A percentile compares a stretch with the other conserved stretches of the same genome.
phyloP scores from a whole-genome alignment of 2,888 invertebrate species.

The Notodonta dromedarius region DNA sequence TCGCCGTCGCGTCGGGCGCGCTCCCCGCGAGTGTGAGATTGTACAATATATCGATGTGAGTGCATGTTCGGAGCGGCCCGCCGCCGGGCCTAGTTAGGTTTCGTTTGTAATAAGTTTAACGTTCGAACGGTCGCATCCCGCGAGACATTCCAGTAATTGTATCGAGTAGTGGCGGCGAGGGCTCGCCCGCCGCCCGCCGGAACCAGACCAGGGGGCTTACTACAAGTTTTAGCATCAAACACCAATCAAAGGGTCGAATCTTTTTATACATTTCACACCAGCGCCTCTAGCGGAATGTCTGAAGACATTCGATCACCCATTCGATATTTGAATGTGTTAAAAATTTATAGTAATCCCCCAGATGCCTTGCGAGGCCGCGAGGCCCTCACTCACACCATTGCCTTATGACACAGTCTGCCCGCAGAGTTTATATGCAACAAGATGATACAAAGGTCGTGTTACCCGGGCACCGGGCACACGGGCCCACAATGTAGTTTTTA shows the following conservation, averaged over 20 bases:
- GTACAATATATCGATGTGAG: constrained; percentile 72
- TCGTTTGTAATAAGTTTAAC: constrained; percentile 71
- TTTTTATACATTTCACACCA: too few relatives aligned
- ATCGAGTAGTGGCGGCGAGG: constrained; percentile 64
- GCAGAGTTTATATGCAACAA: constrained; percentile 84
- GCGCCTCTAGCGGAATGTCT: too few relatives aligned
- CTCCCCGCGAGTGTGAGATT: constrained; percentile 63
- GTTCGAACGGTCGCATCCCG: constrained; percentile 78
- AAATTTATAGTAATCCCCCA: too few relatives aligned
- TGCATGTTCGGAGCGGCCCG: constrained; percentile 65
- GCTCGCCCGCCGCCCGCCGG: constrained; percentile 54
- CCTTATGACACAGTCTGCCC: constrained; percentile 84
- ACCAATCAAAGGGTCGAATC: too few relatives aligned
- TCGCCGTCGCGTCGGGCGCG: constrained; percentile 61
- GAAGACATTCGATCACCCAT: too few relatives aligned
- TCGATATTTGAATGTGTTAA: too few relatives aligned
- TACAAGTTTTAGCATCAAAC: too few relatives aligned
- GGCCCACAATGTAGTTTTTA: constrained; percentile 84
- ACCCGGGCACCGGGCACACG: constrained; percentile 83
- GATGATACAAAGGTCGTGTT: constrained; percentile 84
- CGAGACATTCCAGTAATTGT: constrained; percentile 83
- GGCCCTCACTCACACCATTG: constrained; percentile 75
- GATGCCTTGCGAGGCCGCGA: constrained; percentile 69
- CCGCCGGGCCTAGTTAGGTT: constrained; percentile 70
- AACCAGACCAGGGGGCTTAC: constrained; percentile 53